Conservation (phyloP, 2,797 vertebrate species). For the Cuniculus paca region DNA sequence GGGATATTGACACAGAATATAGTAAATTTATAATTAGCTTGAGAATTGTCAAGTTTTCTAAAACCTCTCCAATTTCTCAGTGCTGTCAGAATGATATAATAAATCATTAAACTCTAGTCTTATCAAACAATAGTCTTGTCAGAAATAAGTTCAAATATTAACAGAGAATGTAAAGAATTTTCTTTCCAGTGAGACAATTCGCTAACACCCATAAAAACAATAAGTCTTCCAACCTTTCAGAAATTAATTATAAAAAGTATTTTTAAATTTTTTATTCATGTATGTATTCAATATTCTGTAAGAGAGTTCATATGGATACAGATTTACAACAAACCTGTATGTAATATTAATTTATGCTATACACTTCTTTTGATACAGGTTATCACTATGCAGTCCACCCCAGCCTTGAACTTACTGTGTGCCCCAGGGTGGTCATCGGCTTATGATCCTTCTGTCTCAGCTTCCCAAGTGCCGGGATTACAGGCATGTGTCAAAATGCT, state of each 20-base stretch:
- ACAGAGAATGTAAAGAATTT: neutral
- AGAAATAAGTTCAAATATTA: slow-evolving; percentile 4
- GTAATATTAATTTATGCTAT: neutral
- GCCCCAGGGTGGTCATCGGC: neutral
- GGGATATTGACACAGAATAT: neutral
- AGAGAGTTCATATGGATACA: neutral
- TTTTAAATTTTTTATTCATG: neutral
- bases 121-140: neutral
- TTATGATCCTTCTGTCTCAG: neutral
- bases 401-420: neutral
- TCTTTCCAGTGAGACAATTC: neutral
- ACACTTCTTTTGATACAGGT: neutral
- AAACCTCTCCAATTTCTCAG: neutral
- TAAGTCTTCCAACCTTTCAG: neutral
- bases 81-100: slow-evolving; percentile 4
- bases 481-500: neutral
- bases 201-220: neutral
- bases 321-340: neutral
- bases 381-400: neutral
- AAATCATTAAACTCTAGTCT: slow-evolving; percentile 31
- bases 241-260: neutral
- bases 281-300: neutral
- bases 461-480: neutral
- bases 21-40: slow-evolving; percentile 23
- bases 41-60: slow-evolving; percentile 13